Evolutionary conservation across 2,888 invertebrate species (phyloP).

Genomic region (Drosophila tanythrix): DNA sequence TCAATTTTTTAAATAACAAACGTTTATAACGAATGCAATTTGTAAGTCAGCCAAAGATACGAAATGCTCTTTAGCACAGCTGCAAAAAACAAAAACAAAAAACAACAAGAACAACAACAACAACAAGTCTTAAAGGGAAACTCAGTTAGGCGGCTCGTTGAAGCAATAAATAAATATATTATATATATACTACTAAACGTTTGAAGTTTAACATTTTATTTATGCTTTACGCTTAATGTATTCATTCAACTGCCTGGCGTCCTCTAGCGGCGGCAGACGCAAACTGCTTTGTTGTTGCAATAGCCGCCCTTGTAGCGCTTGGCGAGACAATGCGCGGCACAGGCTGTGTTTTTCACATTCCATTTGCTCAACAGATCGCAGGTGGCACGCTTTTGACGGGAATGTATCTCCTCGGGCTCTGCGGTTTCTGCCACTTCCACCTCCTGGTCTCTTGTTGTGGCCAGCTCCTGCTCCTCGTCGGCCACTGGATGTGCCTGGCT

Average conservation of each 20-base stretch:
- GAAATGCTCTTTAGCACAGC: slow-evolving; percentile 37
- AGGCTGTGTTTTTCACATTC: slow-evolving; percentile 82
- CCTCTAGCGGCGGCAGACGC: slow-evolving; percentile 81
- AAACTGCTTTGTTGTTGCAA: slow-evolving; percentile 82
- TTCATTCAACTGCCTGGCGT: not conserved
- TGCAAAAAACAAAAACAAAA: slow-evolving; percentile 9
- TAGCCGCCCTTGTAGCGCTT: slow-evolving; percentile 83
- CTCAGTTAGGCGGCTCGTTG: slow-evolving; percentile 56
- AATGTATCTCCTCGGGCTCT: slow-evolving; percentile 8
- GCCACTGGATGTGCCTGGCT: slow-evolving; percentile 30
- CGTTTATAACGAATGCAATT: slow-evolving; percentile 45
- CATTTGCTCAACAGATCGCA: slow-evolving; percentile 83
- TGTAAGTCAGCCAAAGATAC: slow-evolving; percentile 52
- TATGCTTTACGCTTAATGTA: not conserved
- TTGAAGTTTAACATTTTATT: not conserved
- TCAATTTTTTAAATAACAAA: slow-evolving; percentile 41
- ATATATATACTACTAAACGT: slow-evolving; percentile 33
- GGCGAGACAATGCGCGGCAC: slow-evolving; percentile 84
- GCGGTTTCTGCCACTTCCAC: not conserved
- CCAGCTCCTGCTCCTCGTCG: slow-evolving; percentile 2
- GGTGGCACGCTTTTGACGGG: slow-evolving; percentile 84
- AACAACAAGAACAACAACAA: slow-evolving; percentile 3
- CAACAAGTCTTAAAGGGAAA: slow-evolving; percentile 25
- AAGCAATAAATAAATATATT: slow-evolving; percentile 56
- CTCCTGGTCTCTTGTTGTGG: too few relatives aligned